Percentiles rank a stretch among this genome's conserved stretches.
Conservation (phyloP, 2,888 invertebrate species). For the Lasiommata megera region DNA sequence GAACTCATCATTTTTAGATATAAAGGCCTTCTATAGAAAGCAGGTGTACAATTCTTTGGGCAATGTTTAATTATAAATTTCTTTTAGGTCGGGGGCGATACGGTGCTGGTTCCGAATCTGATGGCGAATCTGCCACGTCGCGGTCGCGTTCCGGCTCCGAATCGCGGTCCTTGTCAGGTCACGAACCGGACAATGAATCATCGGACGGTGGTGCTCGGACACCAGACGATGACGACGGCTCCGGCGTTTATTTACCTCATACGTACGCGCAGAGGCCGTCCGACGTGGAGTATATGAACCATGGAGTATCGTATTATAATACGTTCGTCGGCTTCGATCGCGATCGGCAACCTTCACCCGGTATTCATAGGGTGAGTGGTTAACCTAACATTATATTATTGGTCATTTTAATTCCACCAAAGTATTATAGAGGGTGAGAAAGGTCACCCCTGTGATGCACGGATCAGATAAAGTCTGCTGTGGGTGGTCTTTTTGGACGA, state of each 20-base stretch:
- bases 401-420: too few relatives aligned
- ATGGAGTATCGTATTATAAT: constrained; percentile 83
- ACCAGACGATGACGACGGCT: constrained; percentile 85
- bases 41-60: too few relatives aligned
- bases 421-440: too few relatives aligned
- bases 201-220: constrained; percentile 86
- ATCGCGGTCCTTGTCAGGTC: constrained; percentile 86
- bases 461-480: too few relatives aligned
- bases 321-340: constrained; percentile 82
- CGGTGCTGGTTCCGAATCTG: constrained; percentile 79
- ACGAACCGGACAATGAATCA: constrained; percentile 89
- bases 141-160: constrained; percentile 77
- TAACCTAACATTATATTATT: too few relatives aligned
- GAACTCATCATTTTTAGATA: too few relatives aligned
- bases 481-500: too few relatives aligned
- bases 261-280: constrained; percentile 72
- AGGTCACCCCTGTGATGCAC: too few relatives aligned
- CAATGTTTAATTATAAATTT: neutral
- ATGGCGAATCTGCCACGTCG: constrained; percentile 86
- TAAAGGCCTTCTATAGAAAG: too few relatives aligned
- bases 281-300: constrained; percentile 76
- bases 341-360: constrained; percentile 68
- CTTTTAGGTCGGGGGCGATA: constrained; percentile 84
- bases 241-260: constrained; percentile 84
- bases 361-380: constrained; percentile 73